A percentile compares a stretch with the other conserved stretches of the same genome.
phyloP scores from a whole-genome alignment of 2,797 vertebrate genomes.

The Coranthus polyacanthus region DNA sequence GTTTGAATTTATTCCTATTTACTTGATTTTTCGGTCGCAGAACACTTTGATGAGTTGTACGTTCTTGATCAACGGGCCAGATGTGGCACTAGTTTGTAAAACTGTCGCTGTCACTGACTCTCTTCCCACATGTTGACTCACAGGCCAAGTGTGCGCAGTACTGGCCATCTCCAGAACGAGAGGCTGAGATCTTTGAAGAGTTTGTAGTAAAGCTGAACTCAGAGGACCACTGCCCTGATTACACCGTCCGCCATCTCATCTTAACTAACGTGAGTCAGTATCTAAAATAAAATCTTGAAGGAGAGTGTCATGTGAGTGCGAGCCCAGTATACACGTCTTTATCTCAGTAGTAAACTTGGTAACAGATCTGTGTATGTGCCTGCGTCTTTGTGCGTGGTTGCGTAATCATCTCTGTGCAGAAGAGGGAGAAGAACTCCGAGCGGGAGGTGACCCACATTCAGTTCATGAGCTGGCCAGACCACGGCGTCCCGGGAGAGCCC shows the following conservation, averaged over 20 bases:
- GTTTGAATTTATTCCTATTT: too few relatives aligned
- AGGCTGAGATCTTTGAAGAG: conserved; percentile 87
- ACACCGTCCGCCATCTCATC: conserved; percentile 90
- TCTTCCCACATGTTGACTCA: too few relatives aligned
- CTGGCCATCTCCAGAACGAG: conserved; percentile 89
- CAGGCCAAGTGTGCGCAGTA: conserved; percentile 97
- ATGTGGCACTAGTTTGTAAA: neutral
- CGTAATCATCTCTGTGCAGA: too few relatives aligned
- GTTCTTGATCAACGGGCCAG: too few relatives aligned
- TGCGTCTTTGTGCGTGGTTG: conserved; percentile 26
- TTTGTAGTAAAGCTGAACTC: conserved; percentile 88
- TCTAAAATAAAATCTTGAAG: neutral
- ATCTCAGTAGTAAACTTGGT: neutral
- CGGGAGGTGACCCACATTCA: conserved; percentile 97
- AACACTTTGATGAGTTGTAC: too few relatives aligned
- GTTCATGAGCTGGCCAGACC: conserved; percentile 98
- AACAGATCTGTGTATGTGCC: too few relatives aligned
- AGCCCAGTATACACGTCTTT: neutral
- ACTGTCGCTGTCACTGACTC: neutral
- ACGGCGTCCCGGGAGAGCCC: conserved; percentile 93
- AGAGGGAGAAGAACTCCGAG: conserved; percentile 87
- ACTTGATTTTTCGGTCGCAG: too few relatives aligned
- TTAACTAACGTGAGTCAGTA: conserved; percentile 83
- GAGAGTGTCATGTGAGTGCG: too few relatives aligned
- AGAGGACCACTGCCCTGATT: conserved; percentile 91